Conservation (phyloP, 2,888 invertebrate genomes). For the Melanostoma scalare region DNA sequence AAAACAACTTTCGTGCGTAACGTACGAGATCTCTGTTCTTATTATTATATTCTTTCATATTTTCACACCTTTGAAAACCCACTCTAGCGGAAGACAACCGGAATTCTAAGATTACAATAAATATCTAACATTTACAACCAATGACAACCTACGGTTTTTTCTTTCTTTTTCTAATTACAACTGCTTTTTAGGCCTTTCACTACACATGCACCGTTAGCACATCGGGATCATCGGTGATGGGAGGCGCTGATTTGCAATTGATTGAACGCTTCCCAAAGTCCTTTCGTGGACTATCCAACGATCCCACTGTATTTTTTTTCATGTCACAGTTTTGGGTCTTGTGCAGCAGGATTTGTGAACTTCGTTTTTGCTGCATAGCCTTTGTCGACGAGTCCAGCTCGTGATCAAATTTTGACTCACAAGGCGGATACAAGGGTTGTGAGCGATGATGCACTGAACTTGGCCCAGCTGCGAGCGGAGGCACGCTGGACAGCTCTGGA, state of each 20-base stretch:
- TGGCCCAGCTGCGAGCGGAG: constrained; percentile 81
- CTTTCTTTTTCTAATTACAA: constrained; percentile 11
- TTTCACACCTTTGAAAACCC: constrained; percentile 37
- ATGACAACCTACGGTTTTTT: constrained; percentile 62
- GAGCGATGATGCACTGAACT: constrained; percentile 79
- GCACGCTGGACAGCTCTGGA: constrained; percentile 78
- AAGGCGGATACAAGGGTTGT: constrained; percentile 81
- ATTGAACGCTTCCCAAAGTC: constrained; percentile 90
- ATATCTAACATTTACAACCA: constrained; percentile 71
- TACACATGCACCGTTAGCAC: constrained; percentile 85
- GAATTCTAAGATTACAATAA: constrained; percentile 65
- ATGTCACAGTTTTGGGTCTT: constrained; percentile 93
- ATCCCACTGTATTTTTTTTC: constrained; percentile 90
- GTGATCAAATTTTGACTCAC: constrained; percentile 80
- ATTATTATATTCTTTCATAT: background rate
- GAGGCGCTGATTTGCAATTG: constrained; percentile 82
- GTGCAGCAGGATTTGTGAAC: constrained; percentile 87
- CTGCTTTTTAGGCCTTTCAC: constrained; percentile 37
- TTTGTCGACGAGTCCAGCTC: constrained; percentile 80
- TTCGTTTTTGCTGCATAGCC: constrained; percentile 82
- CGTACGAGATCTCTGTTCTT: constrained; percentile 68
- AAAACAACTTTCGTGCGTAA: constrained; percentile 69
- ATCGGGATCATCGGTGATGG: constrained; percentile 80
- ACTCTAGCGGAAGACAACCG: constrained; percentile 69
- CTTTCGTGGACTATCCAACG: constrained; percentile 84